These are phyloP conservation scores for Amphipoea lucens DNA, from an alignment of 2,888 invertebrate genomes.

Conservation along the genomic window DNA sequence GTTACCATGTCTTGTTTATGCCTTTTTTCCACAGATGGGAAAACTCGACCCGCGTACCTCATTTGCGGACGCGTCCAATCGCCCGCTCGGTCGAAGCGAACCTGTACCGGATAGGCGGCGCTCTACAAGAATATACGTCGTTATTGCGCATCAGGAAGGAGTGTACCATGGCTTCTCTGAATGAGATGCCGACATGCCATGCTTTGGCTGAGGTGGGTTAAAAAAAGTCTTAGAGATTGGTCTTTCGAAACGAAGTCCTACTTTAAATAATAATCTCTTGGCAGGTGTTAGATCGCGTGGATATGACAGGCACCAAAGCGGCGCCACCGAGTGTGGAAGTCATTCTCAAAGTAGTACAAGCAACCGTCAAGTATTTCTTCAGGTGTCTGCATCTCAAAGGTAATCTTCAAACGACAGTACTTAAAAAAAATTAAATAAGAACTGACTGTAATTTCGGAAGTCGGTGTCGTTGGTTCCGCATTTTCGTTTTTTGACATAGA, in stretches of 20 bases:
- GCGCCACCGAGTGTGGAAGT: conserved; percentile 92
- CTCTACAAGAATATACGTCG: conserved; percentile 72
- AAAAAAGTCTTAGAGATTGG: background rate
- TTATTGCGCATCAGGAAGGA: conserved; percentile 69
- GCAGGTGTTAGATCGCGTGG: conserved; percentile 91
- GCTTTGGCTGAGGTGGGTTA: conserved; percentile 84
- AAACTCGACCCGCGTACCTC: conserved; percentile 83
- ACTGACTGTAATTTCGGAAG: too few relatives aligned
- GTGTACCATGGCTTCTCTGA: conserved; percentile 71
- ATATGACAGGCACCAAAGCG: conserved; percentile 90
- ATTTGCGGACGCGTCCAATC: conserved; percentile 80
- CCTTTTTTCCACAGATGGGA: conserved; percentile 90
- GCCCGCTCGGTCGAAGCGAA: conserved; percentile 82
- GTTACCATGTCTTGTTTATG: background rate
- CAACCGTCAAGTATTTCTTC: conserved; percentile 94
- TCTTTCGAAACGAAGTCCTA: background rate
- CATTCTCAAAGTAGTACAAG: conserved; percentile 92
- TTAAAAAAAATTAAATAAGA: background rate
- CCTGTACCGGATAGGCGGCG: conserved; percentile 75
- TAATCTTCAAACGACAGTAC: conserved; percentile 69
- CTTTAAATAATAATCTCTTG: conserved; percentile 6
- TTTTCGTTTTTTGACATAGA: too few relatives aligned
- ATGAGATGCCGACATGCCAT: conserved; percentile 82
- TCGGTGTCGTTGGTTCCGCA: too few relatives aligned
- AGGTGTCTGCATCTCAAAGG: conserved; percentile 92